These are phyloP conservation scores for Hydractinia symbiolongicarpus DNA, from an alignment of 30 jellyfish, hydroid and myxozoan species.

Conservation along the genomic window DNA sequence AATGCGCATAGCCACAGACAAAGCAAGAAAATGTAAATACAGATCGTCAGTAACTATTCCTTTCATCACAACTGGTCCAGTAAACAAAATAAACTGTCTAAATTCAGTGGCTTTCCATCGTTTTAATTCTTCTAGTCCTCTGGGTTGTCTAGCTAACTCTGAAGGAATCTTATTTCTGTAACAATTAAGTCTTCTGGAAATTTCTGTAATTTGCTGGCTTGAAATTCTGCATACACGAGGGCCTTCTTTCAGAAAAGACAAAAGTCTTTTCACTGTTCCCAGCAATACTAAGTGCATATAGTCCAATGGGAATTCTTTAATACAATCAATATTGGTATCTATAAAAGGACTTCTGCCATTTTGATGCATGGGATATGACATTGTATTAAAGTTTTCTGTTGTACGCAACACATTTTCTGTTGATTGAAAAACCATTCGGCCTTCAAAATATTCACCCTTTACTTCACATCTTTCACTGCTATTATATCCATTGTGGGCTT, in stretches of 20 bases:
- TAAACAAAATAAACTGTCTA: constrained; percentile 46
- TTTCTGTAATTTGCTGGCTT: constrained; percentile 16
- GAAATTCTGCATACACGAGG: constrained; percentile 37
- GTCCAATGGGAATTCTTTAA: constrained; percentile 25
- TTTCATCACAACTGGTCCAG: constrained; percentile 49
- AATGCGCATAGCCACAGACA: constrained; percentile 29
- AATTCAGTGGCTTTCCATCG: constrained; percentile 58
- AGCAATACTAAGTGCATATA: constrained; percentile 32
- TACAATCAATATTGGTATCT: constrained; percentile 27
- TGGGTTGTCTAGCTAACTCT: constrained; percentile 52
- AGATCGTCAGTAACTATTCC: constrained; percentile 18
- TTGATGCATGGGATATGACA: constrained; percentile 27
- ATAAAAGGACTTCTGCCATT: constrained; percentile 15
- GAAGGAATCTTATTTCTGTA: constrained; percentile 26
- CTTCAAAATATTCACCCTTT: constrained; percentile 27
- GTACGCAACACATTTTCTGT: constrained; percentile 7
- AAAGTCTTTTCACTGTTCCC: constrained; percentile 30
- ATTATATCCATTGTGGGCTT: constrained; percentile 39
- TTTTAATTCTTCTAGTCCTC: constrained; percentile 33
- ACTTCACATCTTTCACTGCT: constrained; percentile 50
- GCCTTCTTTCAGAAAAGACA: constrained; percentile 10
- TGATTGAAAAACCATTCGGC: constrained; percentile 15
- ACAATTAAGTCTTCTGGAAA: constrained; percentile 20
- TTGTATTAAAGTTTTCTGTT: constrained; percentile 13
- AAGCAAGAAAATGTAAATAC: constrained; percentile 28